These are phyloP conservation scores for Dryomyza anilis DNA, from an alignment of 2,888 invertebrate genomes.

Conservation along the genomic window DNA sequence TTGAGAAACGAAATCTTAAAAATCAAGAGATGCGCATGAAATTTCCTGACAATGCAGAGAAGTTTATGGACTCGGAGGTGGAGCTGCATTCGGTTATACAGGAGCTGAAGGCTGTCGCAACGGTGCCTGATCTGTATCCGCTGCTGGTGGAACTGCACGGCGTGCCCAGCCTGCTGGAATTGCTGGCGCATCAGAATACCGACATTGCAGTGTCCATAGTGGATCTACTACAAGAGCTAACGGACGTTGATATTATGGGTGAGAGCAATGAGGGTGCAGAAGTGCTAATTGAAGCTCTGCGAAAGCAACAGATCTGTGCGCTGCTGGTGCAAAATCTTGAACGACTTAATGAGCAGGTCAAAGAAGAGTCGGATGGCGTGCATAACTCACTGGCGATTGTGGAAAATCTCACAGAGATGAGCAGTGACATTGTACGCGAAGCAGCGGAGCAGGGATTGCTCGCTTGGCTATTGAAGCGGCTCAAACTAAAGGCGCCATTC, in stretches of 20 bases:
- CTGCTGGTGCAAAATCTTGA: slow-evolving; percentile 91
- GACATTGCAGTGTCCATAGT: slow-evolving; percentile 65
- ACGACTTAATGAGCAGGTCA: slow-evolving; percentile 88
- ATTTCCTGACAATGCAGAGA: slow-evolving; percentile 94
- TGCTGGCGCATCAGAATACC: slow-evolving; percentile 95
- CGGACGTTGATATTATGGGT: slow-evolving; percentile 90
- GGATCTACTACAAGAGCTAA: slow-evolving; percentile 79
- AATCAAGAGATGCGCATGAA: slow-evolving; percentile 99
- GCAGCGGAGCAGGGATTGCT: slow-evolving; percentile 90
- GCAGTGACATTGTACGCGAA: slow-evolving; percentile 81
- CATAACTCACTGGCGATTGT: slow-evolving; percentile 90
- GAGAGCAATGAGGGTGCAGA: slow-evolving; percentile 93
- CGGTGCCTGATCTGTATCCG: slow-evolving; percentile 94
- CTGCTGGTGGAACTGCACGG: slow-evolving; percentile 87
- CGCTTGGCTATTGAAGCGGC: slow-evolving; percentile 88
- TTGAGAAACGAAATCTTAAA: slow-evolving; percentile 91
- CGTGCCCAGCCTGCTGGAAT: slow-evolving; percentile 86
- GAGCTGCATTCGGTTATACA: slow-evolving; percentile 89
- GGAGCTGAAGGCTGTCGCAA: slow-evolving; percentile 89
- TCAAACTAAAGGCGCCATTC: slow-evolving; percentile 87
- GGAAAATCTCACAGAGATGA: slow-evolving; percentile 93
- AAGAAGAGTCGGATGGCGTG: slow-evolving; percentile 95
- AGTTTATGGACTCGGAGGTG: slow-evolving; percentile 98
- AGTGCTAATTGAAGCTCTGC: slow-evolving; percentile 82
- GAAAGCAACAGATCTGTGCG: slow-evolving; percentile 89